Base-by-base conservation (phyloP, 1,140 invertebrate genomes). In the Pseudomyrmex gracilis region DNA sequence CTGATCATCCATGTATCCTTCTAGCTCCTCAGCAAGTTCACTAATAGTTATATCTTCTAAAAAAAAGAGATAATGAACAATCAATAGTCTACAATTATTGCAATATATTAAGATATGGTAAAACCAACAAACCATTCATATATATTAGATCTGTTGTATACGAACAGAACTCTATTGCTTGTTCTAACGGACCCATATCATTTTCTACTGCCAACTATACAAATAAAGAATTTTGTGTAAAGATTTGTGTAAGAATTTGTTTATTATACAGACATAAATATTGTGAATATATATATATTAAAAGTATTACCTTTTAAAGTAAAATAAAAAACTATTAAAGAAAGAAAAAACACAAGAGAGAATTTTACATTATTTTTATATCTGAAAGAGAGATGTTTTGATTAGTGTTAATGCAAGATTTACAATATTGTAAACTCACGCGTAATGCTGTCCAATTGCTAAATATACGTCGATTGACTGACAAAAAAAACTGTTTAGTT, bases 361-460 rank as follows among this genome's bases (percentile, higher is more conserved):
- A 34, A 60, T 12, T 20, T 1, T 10, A 22, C 12, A 20, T 4
- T 73, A n/a, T n/a, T n/a, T n/a, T n/a, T n/a, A 55, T 20, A 12
- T 15, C 7, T 10, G 43, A 45, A 51, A 57, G 34, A n/a, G 3
- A 8, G 9, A 5, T 22, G 7, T 2, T 58, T 17, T 60, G 10
- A 1, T 55, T 53, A 20, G 12, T 17, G 8, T 58, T 64, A 67
- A 67, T 4, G 20, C 17, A 13, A 57, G 15, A 58, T 49, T 15
- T 22, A 1, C 58, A 20, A 82, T 51, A 51, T 22, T 76, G 53
- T 58, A 49, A n/a, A 20, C 60, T 87, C 87, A 93, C 92, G 68
- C 63, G 91, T 9, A 93, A 85, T 15, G 92, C 93, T 22, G 92
- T 93, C 93, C 93, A 93, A 61, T 93, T 93, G 68, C 92, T 93